These are phyloP conservation scores for Gopherus evgoodei DNA, from an alignment of 2,113 vertebrate genomes.

Conservation along the genomic window DNA sequence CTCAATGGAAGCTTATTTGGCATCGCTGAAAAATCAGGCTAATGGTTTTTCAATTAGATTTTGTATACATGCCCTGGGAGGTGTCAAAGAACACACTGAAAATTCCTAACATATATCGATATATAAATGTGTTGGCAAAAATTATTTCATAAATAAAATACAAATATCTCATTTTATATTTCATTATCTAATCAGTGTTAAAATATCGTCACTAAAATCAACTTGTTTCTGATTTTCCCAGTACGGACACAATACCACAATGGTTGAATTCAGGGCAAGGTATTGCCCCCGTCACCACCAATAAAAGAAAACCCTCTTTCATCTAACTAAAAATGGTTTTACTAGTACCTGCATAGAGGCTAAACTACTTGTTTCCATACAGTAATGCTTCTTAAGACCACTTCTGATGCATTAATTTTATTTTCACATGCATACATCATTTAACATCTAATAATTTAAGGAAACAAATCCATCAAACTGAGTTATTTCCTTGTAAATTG, in stretches of 20 bases:
- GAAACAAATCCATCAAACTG: neutral
- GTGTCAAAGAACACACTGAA: neutral
- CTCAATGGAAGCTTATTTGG: neutral
- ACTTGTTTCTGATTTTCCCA: neutral
- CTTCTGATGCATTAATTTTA: neutral
- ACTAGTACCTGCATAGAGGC: neutral
- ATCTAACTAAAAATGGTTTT: neutral
- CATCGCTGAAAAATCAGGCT: neutral
- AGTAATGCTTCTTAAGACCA: neutral
- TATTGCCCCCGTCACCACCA: neutral
- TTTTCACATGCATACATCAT: neutral
- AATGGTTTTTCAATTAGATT: neutral
- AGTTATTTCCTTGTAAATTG: neutral
- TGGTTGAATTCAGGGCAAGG: neutral
- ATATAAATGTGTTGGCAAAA: neutral
- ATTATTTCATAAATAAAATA: neutral
- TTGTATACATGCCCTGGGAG: neutral
- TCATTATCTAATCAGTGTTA: neutral
- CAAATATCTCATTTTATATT: neutral
- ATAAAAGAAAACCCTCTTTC: neutral
- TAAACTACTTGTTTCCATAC: neutral
- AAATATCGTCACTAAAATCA: neutral
- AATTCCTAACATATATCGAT: neutral
- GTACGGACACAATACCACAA: neutral
- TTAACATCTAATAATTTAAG: neutral